Evolutionary conservation across 1,140 invertebrate species (phyloP), one percentile per base, ranked within the genome.

Genomic region (Drosophila subpulchrella): DNA sequence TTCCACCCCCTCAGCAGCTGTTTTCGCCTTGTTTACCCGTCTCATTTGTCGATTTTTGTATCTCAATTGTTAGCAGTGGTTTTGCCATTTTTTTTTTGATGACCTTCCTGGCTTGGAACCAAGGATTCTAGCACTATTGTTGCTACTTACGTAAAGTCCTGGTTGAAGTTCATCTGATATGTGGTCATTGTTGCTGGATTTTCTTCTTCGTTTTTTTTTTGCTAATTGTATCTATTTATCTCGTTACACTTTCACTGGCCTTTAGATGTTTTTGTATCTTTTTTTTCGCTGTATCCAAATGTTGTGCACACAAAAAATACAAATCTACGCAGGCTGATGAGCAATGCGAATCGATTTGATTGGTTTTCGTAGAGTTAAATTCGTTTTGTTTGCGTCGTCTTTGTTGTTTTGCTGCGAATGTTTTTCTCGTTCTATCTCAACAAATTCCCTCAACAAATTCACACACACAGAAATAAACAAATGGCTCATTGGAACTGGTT

Each of bases 101-200:
- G 80, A 89, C 84, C 84, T 89, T 88, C 72, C 74, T 70, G 73
- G 47, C 50, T n/a, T 50, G 30, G 42, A 71, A 61, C 65, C 65
- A 81, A 84, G 80, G 68, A 65, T 84, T 81, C 55, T 34, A 34
- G 27, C 7, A 41, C 24, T 8, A 32, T 47, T 57, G 63, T 42
- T 66, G 46, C 41, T 36, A 63, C 90, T 91, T 91, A 91, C 90
- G 90, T 91, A 91, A 91, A 91, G 63, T 91, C 90, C 78, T 91
- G 90, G 72, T 91, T 91, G 62, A 91, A 91, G 88, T 91, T 91
- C 81, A 91, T 82, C 68, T 89, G 81, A 91, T 91, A 91, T 78
- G 65, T 68, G 71, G 75, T 68, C 85, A 90, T 90, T 73, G 61
- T 67, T 61, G 34, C 48, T 79, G 59, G 42, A 24, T 44, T 70